These are phyloP conservation scores for Gortyna flavago DNA, from an alignment of 2,888 invertebrate genomes.

Conservation along the genomic window DNA sequence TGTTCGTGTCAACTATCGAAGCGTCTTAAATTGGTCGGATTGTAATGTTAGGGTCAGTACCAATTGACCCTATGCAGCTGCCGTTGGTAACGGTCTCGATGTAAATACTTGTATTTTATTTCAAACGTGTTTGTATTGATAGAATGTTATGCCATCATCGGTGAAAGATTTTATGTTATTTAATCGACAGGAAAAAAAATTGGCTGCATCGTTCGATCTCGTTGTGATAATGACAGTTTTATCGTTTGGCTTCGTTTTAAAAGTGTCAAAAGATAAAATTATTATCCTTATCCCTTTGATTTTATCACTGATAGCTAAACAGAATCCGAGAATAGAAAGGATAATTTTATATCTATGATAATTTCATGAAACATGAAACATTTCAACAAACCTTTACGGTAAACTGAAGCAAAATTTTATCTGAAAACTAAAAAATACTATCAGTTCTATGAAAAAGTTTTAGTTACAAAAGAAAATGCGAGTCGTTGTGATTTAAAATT, in stretches of 20 bases:
- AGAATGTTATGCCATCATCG: conserved; percentile 20
- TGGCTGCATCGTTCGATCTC: background rate
- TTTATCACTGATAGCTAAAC: background rate
- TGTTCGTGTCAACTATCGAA: conserved; percentile 48
- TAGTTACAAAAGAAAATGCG: background rate
- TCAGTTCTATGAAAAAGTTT: too few relatives aligned
- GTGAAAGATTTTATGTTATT: conserved; percentile 10
- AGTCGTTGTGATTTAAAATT: background rate
- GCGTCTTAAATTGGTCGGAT: conserved; percentile 74
- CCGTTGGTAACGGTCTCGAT: conserved; percentile 77
- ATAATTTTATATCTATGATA: background rate
- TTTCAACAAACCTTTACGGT: background rate
- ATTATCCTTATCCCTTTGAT: background rate
- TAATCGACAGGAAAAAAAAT: conserved; percentile 10
- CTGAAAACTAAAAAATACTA: background rate
- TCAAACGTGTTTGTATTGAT: conserved; percentile 49
- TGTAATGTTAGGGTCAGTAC: conserved; percentile 84
- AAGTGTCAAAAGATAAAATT: conserved; percentile 4
- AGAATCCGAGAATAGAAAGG: background rate
- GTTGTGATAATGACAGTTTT: conserved; percentile 5
- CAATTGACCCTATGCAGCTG: conserved; percentile 88
- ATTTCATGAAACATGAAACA: background rate
- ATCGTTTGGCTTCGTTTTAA: background rate
- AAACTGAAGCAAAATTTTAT: too few relatives aligned
- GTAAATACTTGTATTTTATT: conserved; percentile 72